Percentiles rank a stretch among this genome's conserved stretches.
Conservation (phyloP, 1,140 invertebrate genomes). For the Atta cephalotes region DNA sequence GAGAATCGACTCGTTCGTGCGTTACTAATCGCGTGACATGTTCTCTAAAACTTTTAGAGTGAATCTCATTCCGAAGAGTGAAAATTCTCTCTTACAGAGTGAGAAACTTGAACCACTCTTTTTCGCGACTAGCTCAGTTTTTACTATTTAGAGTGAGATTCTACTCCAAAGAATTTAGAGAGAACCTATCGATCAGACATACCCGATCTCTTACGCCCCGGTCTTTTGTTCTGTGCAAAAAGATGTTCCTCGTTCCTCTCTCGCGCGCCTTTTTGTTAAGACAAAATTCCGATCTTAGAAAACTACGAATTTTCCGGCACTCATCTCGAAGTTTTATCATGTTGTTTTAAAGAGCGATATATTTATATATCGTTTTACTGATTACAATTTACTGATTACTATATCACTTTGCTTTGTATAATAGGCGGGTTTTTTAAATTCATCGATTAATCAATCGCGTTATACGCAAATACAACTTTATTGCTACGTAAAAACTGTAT, state of each 20-base stretch:
- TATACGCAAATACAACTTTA: too few relatives aligned
- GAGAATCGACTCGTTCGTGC: conserved; percentile 76
- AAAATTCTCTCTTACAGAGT: too few relatives aligned
- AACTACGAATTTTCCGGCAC: conserved; percentile 9
- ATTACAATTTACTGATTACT: background rate
- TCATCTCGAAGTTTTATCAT: background rate
- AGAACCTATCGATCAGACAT: background rate
- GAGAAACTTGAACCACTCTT: too few relatives aligned
- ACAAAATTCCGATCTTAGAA: background rate
- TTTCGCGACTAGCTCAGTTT: too few relatives aligned
- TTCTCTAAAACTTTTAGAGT: too few relatives aligned
- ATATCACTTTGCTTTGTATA: background rate
- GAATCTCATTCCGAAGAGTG: too few relatives aligned
- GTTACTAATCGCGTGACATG: conserved; percentile 46
- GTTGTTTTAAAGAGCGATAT: background rate
- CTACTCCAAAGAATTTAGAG: too few relatives aligned
- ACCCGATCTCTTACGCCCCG: conserved; percentile 9
- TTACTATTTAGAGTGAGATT: too few relatives aligned
- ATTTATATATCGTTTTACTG: background rate
- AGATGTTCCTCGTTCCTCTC: conserved; percentile 18
- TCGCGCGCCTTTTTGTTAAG: background rate
- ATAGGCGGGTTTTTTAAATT: too few relatives aligned
- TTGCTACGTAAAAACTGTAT: too few relatives aligned
- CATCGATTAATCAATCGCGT: too few relatives aligned
- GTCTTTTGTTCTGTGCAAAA: conserved; percentile 9